phyloP scores from a whole-genome alignment of 2,113 vertebrate species.

The Sebastes fasciatus region DNA sequence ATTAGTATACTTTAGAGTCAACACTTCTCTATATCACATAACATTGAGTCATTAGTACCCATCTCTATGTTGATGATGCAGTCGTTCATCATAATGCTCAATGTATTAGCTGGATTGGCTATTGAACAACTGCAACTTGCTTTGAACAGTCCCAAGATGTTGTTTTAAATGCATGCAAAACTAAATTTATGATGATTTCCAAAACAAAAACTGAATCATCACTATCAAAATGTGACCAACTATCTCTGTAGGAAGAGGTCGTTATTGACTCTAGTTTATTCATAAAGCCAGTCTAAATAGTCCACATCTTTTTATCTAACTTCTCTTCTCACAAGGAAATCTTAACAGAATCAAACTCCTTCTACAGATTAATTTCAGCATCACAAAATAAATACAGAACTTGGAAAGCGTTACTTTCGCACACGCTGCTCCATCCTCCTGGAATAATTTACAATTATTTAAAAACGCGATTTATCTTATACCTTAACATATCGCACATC shows the following conservation, averaged over 20 bases:
- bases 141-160: neutral
- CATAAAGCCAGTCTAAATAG: neutral
- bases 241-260: neutral
- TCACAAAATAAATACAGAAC: neutral
- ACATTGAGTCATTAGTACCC: neutral
- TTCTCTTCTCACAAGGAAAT: neutral
- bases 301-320: neutral
- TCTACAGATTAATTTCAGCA: neutral
- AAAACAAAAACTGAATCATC: neutral
- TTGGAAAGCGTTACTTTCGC: neutral
- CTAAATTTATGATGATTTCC: neutral
- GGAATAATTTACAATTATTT: neutral
- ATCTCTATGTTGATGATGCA: constrained; percentile 12
- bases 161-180: neutral
- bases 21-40: neutral
- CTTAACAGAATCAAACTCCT: neutral
- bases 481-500: neutral
- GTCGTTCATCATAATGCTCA: neutral
- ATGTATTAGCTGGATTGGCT: neutral
- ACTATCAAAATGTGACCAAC: no score
- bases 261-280: neutral
- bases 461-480: neutral
- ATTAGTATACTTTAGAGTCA: neutral
- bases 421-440: neutral
- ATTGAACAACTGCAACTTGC: no score